A percentile compares a stretch with the other conserved stretches of the same genome.
Conservation (phyloP, 2,797 vertebrate genomes). For the Smutsia temminckii region DNA sequence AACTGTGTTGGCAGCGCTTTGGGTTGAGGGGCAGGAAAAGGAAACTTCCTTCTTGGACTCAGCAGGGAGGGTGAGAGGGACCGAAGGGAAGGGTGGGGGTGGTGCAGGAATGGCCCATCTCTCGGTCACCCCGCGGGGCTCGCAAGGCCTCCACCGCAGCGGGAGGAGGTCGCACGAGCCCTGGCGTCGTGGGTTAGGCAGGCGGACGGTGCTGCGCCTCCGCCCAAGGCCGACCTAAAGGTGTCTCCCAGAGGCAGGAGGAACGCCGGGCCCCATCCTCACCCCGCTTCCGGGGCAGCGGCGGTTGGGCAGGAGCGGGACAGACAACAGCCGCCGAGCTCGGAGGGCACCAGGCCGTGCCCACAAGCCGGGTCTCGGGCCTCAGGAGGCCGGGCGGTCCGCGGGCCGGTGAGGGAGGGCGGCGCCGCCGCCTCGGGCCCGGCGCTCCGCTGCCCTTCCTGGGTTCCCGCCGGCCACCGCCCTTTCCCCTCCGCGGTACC, state of each 20-base stretch:
- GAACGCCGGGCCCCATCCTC: background rate
- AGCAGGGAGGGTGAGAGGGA: background rate
- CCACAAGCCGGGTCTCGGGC: background rate
- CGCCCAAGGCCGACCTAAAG: background rate
- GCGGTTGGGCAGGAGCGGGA: background rate
- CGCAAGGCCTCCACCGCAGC: background rate
- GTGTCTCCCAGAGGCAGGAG: background rate
- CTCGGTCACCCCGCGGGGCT: background rate
- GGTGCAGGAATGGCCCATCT: background rate
- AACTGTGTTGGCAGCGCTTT: background rate
- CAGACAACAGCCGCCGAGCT: background rate
- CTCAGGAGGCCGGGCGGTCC: background rate
- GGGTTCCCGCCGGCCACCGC: background rate
- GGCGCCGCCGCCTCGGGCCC: background rate
- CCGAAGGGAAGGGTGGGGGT: constrained; percentile 26
- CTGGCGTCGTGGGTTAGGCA: background rate
- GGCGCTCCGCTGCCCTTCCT: background rate
- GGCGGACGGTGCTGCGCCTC: background rate
- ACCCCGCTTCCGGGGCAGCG: background rate
- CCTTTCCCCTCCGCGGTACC: constrained; percentile 80
- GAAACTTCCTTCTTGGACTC: constrained; percentile 61
- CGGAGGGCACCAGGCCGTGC: constrained; percentile 52
- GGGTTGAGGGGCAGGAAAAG: constrained; percentile 59
- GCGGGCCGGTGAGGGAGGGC: background rate
- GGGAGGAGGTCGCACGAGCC: background rate